phyloP scores from a whole-genome alignment of 30 jellyfish, hydroid and myxozoan species.

The Haliclystus octoradiatus region DNA sequence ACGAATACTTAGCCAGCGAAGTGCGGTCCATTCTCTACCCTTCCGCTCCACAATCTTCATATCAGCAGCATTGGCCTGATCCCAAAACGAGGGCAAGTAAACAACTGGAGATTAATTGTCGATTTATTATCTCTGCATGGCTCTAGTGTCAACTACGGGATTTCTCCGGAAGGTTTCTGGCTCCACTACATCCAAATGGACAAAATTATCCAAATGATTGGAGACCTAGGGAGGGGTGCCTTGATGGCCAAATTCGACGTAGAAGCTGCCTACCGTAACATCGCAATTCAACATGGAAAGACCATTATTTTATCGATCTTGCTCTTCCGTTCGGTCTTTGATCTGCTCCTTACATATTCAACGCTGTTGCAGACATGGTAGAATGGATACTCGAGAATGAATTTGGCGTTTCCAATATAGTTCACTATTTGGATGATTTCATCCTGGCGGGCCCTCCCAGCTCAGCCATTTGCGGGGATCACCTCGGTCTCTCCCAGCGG shows the following conservation, averaged over 20 bases:
- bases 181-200: constrained; percentile 21
- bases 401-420: constrained; percentile 7
- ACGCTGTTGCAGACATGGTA: constrained; percentile 46
- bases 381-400: constrained; percentile 17
- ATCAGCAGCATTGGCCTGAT: no score
- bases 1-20: no score
- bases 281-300: constrained; percentile 30
- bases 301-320: no score
- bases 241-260: no score
- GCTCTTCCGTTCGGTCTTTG: constrained; percentile 75
- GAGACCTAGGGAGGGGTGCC: no score
- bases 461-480: constrained; percentile 9
- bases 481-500: constrained; percentile 2
- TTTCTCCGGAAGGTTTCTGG: constrained; percentile 12
- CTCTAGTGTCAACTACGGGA: constrained; percentile 23
- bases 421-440: no score
- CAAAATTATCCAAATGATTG: no score
- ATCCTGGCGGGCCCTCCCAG: no score
- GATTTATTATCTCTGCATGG: constrained; percentile 44
- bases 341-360: constrained; percentile 52
- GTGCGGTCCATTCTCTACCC: constrained; percentile 40
- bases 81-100: constrained; percentile 44
- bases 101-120: constrained; percentile 46
- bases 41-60: constrained; percentile 25
- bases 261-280: no score